Evolutionary conservation across 2,113 vertebrate species (phyloP).

Genomic region (Chamaea fasciata): DNA sequence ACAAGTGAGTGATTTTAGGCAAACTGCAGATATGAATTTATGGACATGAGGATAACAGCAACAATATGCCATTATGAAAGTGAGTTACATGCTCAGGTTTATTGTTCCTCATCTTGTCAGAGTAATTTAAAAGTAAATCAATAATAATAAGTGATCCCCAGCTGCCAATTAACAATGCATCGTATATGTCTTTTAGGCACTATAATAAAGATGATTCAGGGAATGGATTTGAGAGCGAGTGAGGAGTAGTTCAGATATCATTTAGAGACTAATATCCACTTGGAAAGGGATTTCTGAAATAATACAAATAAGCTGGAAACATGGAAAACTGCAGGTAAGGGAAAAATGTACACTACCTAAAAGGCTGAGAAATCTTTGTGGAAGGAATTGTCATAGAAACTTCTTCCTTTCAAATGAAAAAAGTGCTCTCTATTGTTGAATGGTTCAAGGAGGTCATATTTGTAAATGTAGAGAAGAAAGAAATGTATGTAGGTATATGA

Average conservation of each 20-base stretch:
- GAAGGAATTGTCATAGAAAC: background rate
- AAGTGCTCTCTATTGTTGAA: background rate
- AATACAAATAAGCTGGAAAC: background rate
- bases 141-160: background rate
- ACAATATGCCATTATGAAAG: background rate
- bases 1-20: background rate
- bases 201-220: background rate
- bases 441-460: background rate
- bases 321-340: background rate
- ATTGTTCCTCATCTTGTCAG: background rate
- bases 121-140: constrained; percentile 13
- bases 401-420: background rate
- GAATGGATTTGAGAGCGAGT: background rate
- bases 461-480: background rate
- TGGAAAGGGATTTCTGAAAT: background rate
- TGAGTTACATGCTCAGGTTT: background rate
- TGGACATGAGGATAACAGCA: background rate
- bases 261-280: background rate
- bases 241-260: background rate
- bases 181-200: background rate
- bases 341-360: background rate
- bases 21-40: background rate
- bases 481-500: rapidly evolving
- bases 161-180: background rate
- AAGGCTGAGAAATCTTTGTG: background rate